A percentile compares a stretch with the other conserved stretches of the same genome.
phyloP scores from a whole-genome alignment of 1,140 invertebrate species.

The Drosophila lacertosa region DNA sequence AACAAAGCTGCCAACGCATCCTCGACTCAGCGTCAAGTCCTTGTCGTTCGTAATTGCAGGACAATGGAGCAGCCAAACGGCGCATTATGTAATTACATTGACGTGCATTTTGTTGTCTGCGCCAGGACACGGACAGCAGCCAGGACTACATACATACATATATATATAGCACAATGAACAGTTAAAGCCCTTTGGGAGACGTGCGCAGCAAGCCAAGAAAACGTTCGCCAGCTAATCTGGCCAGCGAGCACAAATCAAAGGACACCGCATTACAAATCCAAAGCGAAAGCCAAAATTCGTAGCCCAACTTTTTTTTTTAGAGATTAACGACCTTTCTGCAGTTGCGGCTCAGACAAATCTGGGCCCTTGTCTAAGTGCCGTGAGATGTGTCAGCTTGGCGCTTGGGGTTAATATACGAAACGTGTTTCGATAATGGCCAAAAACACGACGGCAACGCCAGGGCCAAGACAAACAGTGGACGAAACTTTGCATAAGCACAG shows the following conservation, averaged over 20 bases:
- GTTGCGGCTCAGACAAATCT: conserved; percentile 11
- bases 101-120: conserved; percentile 6
- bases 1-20: conserved; percentile 21
- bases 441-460: conserved; percentile 14
- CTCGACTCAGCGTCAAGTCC: neutral
- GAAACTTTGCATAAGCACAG: conserved; percentile 23
- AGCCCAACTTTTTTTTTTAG: conserved; percentile 30
- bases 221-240: neutral
- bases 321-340: conserved; percentile 40
- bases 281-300: conserved; percentile 6
- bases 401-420: conserved; percentile 18
- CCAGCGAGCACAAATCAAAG: conserved; percentile 19
- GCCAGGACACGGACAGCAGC: neutral
- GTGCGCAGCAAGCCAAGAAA: neutral
- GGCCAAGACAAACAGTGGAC: conserved; percentile 10
- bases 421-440: conserved; percentile 45
- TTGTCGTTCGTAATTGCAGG: conserved; percentile 62
- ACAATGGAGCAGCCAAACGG: conserved; percentile 52
- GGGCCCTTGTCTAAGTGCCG: conserved; percentile 12
- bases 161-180: conserved; percentile 9
- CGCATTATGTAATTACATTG: conserved; percentile 66
- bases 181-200: neutral
- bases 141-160: neutral
- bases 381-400: conserved; percentile 11
- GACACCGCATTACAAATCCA: neutral